Conservation (phyloP, 2,797 vertebrate species). For the Heteromormyrus szaboi region DNA sequence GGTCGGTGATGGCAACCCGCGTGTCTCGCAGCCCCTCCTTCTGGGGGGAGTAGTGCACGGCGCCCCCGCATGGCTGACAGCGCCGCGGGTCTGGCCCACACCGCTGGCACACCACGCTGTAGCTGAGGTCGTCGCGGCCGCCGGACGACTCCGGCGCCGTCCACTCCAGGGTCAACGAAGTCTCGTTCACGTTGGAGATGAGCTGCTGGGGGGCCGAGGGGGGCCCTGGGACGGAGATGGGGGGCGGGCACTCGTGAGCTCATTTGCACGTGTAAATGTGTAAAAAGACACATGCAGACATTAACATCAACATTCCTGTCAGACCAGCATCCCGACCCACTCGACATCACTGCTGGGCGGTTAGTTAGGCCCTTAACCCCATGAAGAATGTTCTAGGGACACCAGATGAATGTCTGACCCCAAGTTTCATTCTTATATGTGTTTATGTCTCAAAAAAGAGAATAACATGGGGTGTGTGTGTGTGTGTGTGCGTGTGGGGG, state of each 20-base stretch:
- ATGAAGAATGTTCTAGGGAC: not conserved
- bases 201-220: conserved; percentile 88
- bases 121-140: conserved; percentile 75
- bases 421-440: too few species aligned
- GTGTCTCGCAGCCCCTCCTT: conserved; percentile 72
- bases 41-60: conserved; percentile 81
- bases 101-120: conserved; percentile 84
- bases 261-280: not conserved
- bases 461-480: not conserved
- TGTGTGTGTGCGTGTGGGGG: not conserved
- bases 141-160: conserved; percentile 73
- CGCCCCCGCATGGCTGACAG: conserved; percentile 79
- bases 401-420: not conserved
- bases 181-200: conserved; percentile 96
- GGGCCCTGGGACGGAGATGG: conserved; percentile 62
- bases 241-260: not conserved
- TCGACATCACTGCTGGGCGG: not conserved
- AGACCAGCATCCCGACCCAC: not conserved
- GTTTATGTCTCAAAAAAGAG: not conserved
- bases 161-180: conserved; percentile 95
- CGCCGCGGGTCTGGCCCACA: conserved; percentile 65
- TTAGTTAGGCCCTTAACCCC: not conserved
- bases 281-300: not conserved
- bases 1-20: conserved; percentile 88
- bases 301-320: not conserved